Conservation (phyloP, 2,888 invertebrate species). For the Sarcophaga carnaria region DNA sequence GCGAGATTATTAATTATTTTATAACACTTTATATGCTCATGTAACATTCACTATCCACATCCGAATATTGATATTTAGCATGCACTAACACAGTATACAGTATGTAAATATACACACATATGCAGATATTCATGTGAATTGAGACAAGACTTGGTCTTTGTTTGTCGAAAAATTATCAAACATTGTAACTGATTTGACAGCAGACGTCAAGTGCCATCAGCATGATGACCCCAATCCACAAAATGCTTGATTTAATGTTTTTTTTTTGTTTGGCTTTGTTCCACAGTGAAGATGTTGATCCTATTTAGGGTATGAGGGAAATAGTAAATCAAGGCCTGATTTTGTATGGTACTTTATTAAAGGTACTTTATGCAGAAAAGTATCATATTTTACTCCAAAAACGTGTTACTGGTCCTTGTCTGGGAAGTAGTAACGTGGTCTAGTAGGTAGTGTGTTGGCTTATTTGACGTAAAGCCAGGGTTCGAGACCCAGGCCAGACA, state of each 20-base stretch:
- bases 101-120: not conserved
- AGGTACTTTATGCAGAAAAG: no score
- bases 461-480: no score
- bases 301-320: not conserved
- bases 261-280: constrained; percentile 2
- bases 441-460: no score
- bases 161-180: constrained; percentile 58
- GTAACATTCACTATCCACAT: not conserved
- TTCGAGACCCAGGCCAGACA: no score
- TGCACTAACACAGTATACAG: not conserved
- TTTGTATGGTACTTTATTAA: no score
- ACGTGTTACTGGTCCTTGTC: no score
- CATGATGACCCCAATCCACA: constrained; percentile 63
- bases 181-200: constrained; percentile 69
- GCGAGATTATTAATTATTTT: constrained; percentile 57
- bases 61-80: not conserved
- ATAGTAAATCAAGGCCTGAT: no score
- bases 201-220: constrained; percentile 62
- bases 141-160: constrained; percentile 33
- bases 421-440: no score
- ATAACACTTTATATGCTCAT: constrained; percentile 33
- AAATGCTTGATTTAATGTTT: constrained; percentile 48
- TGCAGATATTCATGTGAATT: not conserved
- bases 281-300: not conserved
- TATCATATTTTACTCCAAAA: no score